Base-by-base conservation (phyloP, 2,113 vertebrate species). In the Uria aalge region DNA sequence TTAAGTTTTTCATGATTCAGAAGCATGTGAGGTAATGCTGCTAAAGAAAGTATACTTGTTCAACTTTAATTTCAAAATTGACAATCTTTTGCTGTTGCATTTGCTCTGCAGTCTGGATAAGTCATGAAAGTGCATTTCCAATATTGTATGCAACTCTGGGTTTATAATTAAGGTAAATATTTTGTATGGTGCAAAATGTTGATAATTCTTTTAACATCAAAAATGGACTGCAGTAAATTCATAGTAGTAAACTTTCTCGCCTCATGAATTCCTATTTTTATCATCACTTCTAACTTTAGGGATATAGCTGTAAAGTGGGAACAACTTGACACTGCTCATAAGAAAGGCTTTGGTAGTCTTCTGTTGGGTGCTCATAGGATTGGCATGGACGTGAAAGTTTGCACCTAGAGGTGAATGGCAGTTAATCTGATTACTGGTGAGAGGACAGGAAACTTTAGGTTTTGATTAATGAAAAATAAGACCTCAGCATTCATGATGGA, bases 1-100 rank as follows among this genome's bases (percentile, higher is more conserved):
- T 96, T 85, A 71, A 79, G 83, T 95, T 97, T 85, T 95, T 96
- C 97, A 90, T 91, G 66, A 92, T 96, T 98, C 96, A 97, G 75
- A 97, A 96, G 74, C 91, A 97, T 93, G 91, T 81, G 85, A 95
- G 50, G 30, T 96, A 71, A 80, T 77, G 85, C 90, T 96, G 79
- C 92, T 68, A 67, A 85, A 82, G 91, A 93, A 93, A 96, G 78
- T 88, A 47, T 93, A 96, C 91, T 96, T 82, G 60, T 92, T 89
- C 92, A 92, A 83, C 55, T 94, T 94, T 5, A 18, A 48, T 93
- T 93, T 91, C 63, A 32, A 1, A 69, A 36, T 64, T 75, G 45
- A 81, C 45, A 73, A 0, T 89, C 36, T 78, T 92, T 90, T 92
- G 56, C 57, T 57, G 73, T 75, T 72, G 15, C 86, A 27, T 92